Conservation (phyloP, 2,113 vertebrate genomes). For the Thryonomys swinderianus region DNA sequence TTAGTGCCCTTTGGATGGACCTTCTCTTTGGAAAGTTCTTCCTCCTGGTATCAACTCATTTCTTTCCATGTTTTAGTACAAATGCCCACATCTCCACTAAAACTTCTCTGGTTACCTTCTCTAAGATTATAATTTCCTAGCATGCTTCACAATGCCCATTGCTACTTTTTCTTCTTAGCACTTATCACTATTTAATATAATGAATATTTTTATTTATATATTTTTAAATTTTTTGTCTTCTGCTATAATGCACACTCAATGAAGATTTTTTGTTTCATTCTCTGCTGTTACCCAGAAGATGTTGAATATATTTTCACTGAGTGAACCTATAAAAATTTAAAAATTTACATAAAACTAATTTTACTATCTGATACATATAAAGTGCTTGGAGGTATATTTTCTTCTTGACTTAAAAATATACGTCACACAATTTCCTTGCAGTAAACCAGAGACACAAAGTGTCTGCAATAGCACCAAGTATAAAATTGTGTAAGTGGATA, state of each 20-base stretch:
- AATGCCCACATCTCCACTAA: background rate
- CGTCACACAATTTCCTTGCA: background rate
- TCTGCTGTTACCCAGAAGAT: background rate
- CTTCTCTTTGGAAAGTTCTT: background rate
- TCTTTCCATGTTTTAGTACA: background rate
- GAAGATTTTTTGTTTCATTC: conserved; percentile 5
- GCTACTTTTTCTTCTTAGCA: conserved; percentile 36
- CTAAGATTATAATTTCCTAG: background rate
- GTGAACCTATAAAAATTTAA: conserved; percentile 25
- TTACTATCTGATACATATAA: conserved; percentile 32
- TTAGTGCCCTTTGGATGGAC: background rate
- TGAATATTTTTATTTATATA: background rate
- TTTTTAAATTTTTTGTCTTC: background rate
- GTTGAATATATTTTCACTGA: conserved; percentile 36
- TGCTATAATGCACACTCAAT: background rate
- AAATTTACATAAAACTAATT: background rate
- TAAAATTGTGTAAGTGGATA: background rate
- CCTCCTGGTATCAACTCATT: background rate
- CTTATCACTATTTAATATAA: background rate
- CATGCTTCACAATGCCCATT: background rate
- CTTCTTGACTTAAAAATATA: background rate
- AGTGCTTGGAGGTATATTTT: background rate
- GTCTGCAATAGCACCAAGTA: background rate
- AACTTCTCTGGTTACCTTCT: background rate
- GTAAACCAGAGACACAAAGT: background rate